Base-by-base conservation (phyloP, 2,113 vertebrate species). In the Pygoscelis adeliae region DNA sequence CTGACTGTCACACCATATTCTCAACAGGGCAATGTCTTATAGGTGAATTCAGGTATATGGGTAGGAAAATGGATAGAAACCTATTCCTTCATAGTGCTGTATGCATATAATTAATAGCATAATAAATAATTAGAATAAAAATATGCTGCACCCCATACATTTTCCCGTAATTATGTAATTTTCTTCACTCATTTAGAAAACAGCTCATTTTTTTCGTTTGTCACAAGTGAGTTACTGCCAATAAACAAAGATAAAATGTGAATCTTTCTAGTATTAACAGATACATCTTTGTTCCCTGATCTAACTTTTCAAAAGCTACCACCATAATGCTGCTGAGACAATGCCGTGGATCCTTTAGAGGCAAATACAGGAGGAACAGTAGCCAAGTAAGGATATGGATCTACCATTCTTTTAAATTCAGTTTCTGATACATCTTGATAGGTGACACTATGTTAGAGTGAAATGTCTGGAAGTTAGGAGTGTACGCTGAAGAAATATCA, bases 61-160 rank as follows among this genome's bases (percentile, higher is more conserved):
- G 32, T 77, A 86, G 63, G 70, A 92, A 94, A 94, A 82, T 46
- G 25, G 49, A 73, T 61, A 87, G 87, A 93, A 77, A 85, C 18
- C 9, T 86, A 13, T 58, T 73, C 20, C 32, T 93, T 92, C 71
- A 53, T 72, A 38, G 14, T 61, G 29, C 15, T 4, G 4, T 59
- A 50, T 72, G 49, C 56, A 82, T 86, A 72, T 59, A 84, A 90
- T 91, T 73, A 93, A 94, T 72, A 88, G 21, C 46, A 59, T 69
- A 89, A 90, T 90, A 93, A 96, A 93, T 92, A 87, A 87, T 83
- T 85, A 87, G 34, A 90, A 89, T 87, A 78, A 87, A 91, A 81
- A 40, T 87, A 71, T 83, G 55, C 27, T 65, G 23, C 44, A 78
- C 15, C 26, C 16, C 15, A 77, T 83, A 52, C 32, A 74, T 93